Evolutionary conservation across 1,140 invertebrate genomes (phyloP).

Genomic region (Steinernema feltiae): DNA sequence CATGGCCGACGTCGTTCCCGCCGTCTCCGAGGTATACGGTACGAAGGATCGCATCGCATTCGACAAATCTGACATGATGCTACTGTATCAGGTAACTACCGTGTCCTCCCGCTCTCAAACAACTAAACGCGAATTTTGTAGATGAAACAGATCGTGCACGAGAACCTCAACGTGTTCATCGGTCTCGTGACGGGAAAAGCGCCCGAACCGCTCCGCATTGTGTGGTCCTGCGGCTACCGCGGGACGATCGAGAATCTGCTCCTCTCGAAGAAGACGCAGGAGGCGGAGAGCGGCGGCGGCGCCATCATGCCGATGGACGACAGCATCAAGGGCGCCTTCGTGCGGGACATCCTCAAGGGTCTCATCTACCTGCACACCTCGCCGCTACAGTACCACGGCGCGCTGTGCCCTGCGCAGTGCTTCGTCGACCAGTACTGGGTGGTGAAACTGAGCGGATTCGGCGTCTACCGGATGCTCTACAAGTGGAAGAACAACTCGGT

Average conservation of each 20-base stretch:
- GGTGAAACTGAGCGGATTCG: constrained; percentile 33
- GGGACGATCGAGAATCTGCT: constrained; percentile 29
- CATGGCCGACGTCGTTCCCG: neutral
- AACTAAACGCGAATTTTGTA: constrained; percentile 1
- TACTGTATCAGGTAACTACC: neutral
- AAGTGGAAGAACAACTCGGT: constrained; percentile 28
- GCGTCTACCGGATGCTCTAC: constrained; percentile 21
- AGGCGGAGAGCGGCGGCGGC: constrained; percentile 20
- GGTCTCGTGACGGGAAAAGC: constrained; percentile 16
- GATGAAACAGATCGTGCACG: constrained; percentile 31
- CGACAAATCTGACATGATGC: constrained; percentile 1
- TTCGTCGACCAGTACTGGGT: constrained; percentile 37
- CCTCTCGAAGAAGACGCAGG: constrained; percentile 19
- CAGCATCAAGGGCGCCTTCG: constrained; percentile 33
- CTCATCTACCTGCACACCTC: constrained; percentile 34
- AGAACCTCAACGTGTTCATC: constrained; percentile 33
- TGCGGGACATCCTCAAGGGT: constrained; percentile 36
- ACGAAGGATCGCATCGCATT: neutral
- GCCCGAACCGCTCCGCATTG: neutral
- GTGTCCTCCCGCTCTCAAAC: neutral
- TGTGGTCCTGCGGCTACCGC: constrained; percentile 18
- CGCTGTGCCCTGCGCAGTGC: constrained; percentile 27
- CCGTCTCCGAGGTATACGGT: neutral
- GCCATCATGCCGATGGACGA: neutral
- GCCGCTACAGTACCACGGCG: constrained; percentile 27